Evolutionary conservation across 2,113 vertebrate genomes (phyloP).

Genomic region (Rhinoptilus africanus): DNA sequence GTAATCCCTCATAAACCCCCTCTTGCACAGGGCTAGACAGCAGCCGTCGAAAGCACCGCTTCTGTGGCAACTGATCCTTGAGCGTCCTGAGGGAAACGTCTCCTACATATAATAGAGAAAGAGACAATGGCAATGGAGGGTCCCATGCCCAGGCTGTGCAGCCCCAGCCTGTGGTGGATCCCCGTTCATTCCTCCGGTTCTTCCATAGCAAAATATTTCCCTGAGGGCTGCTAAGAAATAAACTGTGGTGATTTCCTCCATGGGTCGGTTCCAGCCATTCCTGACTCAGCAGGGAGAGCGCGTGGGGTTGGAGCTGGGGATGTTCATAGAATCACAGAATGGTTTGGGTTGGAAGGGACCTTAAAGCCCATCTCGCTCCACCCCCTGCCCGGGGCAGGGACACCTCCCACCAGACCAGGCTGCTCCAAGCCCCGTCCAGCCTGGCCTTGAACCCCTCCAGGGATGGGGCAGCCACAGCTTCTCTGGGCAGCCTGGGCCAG

Average conservation of each 20-base stretch:
- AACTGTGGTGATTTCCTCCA: accelerated
- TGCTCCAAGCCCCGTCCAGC: not conserved
- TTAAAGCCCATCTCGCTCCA: not conserved
- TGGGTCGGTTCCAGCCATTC: accelerated
- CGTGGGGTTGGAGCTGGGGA: not conserved
- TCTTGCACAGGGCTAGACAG: accelerated
- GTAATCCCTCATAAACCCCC: not conserved
- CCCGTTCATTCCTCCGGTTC: not conserved
- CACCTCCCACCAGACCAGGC: not conserved
- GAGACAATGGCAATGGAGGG: accelerated
- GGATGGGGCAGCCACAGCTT: too few species aligned
- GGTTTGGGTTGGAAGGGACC: not conserved
- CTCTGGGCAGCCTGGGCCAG: too few species aligned
- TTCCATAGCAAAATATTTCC: not conserved
- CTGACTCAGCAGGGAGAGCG: accelerated
- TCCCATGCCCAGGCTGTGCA: not conserved
- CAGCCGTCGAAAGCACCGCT: accelerated
- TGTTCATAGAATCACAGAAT: not conserved
- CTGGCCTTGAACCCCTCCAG: not conserved
- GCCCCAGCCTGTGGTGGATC: not conserved
- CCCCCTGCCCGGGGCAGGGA: not conserved
- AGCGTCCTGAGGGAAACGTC: not conserved
- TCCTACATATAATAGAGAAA: accelerated
- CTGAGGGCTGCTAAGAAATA: not conserved
- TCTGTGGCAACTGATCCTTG: not conserved